Conservation (phyloP, 2,797 vertebrate genomes). For the Myotis pilosus region DNA sequence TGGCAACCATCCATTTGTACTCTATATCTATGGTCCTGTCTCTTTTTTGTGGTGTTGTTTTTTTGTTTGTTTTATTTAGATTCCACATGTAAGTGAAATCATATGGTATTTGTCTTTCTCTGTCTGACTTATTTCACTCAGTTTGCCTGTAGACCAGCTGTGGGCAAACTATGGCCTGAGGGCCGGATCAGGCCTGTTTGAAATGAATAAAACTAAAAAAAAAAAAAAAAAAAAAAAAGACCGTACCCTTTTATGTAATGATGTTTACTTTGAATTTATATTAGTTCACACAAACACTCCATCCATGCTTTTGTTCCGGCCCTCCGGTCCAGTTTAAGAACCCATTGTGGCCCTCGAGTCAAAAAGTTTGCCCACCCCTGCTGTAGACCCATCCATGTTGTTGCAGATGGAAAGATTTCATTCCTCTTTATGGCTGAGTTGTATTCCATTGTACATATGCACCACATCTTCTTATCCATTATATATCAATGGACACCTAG, state of each 20-base stretch:
- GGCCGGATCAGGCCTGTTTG: too few species aligned
- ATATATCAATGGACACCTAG: background rate
- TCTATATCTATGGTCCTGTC: background rate
- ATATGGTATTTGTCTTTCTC: background rate
- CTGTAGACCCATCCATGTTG: background rate
- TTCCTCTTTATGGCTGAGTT: background rate
- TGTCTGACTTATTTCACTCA: background rate
- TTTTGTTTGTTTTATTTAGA: background rate
- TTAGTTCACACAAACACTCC: too few species aligned
- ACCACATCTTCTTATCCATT: background rate
- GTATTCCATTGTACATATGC: background rate
- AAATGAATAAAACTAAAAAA: too few species aligned
- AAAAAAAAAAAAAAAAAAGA: too few species aligned
- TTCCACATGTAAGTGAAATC: background rate
- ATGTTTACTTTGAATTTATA: too few species aligned
- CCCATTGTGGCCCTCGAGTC: too few species aligned
- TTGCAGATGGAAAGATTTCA: background rate
- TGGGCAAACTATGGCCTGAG: too few species aligned
- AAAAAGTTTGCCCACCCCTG: too few species aligned
- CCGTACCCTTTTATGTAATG: too few species aligned
- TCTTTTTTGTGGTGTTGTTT: background rate
- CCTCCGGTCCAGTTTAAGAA: too few species aligned
- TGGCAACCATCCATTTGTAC: background rate
- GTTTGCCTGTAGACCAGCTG: too few species aligned
- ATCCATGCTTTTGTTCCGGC: too few species aligned